phyloP scores from a whole-genome alignment of 2,797 vertebrate species.

The Hirundo rustica region DNA sequence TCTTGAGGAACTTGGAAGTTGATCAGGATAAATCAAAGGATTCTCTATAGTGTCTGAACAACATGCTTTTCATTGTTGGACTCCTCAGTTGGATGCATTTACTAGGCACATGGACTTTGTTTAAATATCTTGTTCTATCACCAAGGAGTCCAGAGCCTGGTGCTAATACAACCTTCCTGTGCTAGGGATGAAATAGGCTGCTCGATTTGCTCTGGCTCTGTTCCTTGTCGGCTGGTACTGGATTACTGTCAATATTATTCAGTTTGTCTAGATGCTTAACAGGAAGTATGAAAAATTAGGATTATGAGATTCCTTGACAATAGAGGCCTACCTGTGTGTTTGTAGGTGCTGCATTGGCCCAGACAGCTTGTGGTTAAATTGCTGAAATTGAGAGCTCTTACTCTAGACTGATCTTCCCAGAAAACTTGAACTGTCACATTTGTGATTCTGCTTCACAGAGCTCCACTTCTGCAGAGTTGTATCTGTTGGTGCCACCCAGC shows the following conservation, averaged over 20 bases:
- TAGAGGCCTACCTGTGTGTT: neutral
- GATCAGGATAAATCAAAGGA: neutral
- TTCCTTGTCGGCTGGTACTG: neutral
- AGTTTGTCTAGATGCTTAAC: neutral
- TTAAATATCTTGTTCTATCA: neutral
- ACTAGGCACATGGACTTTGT: neutral
- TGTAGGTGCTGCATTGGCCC: neutral
- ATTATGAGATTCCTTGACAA: neutral
- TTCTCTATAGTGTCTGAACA: neutral
- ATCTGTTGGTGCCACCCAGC: neutral
- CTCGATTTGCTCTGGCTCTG: neutral
- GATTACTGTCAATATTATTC: neutral
- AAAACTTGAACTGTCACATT: neutral
- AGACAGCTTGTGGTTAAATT: neutral
- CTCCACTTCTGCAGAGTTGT: neutral
- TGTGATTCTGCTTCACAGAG: neutral
- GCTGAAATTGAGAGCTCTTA: neutral
- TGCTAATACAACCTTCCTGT: neutral
- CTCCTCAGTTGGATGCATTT: neutral
- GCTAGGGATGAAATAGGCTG: neutral
- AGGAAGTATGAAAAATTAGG: neutral
- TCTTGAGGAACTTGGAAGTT: neutral
- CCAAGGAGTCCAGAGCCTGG: neutral
- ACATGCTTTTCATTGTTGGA: neutral
- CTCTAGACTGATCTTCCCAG: neutral